Base-by-base conservation (phyloP, 2,888 invertebrate species). In the Lepidocyrtinus sp. region DNA sequence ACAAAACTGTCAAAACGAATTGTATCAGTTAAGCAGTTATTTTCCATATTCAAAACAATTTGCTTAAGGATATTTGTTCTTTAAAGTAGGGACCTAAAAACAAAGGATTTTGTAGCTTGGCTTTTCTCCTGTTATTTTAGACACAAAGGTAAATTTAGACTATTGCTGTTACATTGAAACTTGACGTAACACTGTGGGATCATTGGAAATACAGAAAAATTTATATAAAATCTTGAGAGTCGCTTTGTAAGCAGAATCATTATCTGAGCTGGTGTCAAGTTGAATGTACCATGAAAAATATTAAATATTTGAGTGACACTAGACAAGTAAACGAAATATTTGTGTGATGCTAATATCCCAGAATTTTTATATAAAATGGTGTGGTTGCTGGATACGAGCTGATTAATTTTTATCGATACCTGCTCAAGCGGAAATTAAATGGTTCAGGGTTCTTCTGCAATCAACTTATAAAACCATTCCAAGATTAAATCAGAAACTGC, bases 161-260 rank as follows among this genome's bases (percentile, higher is more conserved):
- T 21, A 21, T 7, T n/a, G n/a, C n/a, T n/a, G n/a, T n/a, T n/a
- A n/a, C n/a, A n/a, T n/a, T n/a, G n/a, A 24, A 61, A 63, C 46
- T 68, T 21, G 68, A 65, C 15, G 25, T 50, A 17, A 67, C 17
- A 68, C 24, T 46, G 46, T 68, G 46, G 46, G 24, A 74, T 65
- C n/a, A n/a, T n/a, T n/a, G n/a, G 55, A 59, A 19, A 19, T 19
- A 72, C 21, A 19, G 9, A 61, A 71, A 45, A 64, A 62, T 63
- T 72, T 72, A 63, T 75, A 75, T 75, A 75, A 75, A 74, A 27
- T 75, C 75, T 68, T 75, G 45, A 61, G 75, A 25, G 25, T 61
- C 59, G 64, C n/a, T 75, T 45, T 62, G n/a, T 46, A 21, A 17
- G 21, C 59, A 17, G 25, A n/a, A 59, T 75, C 68, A 75, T 68